phyloP scores from a whole-genome alignment of 53 echinoderm and acorn worm species.

The Temnopleurus reevesii region DNA sequence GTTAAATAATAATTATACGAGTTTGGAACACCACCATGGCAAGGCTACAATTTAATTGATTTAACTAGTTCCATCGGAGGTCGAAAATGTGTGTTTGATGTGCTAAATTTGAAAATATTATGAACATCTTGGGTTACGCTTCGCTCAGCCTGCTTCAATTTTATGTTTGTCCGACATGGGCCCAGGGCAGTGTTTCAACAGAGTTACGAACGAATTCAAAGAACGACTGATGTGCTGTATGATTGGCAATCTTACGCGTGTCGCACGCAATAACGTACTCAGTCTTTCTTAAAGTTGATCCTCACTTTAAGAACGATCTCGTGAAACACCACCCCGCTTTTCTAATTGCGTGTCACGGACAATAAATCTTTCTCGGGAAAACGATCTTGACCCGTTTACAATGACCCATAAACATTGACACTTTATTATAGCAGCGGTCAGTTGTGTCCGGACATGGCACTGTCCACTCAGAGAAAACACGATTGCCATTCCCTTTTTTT shows the following conservation, averaged over 20 bases:
- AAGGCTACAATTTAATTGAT: background rate
- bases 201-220: too few relatives aligned
- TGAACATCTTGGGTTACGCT: background rate
- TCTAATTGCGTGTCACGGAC: conserved; percentile 45
- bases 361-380: conserved; percentile 36
- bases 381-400: conserved; percentile 49
- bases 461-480: too few relatives aligned
- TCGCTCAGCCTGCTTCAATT: background rate
- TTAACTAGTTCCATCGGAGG: background rate
- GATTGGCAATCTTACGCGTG: too few relatives aligned
- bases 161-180: background rate
- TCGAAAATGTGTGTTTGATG: background rate
- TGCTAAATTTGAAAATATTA: background rate
- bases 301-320: background rate
- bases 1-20: background rate
- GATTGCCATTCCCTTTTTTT: too few relatives aligned
- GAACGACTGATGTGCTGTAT: too few relatives aligned
- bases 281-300: too few relatives aligned
- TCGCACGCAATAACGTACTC: too few relatives aligned
- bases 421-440: conserved; percentile 15
- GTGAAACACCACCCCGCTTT: background rate
- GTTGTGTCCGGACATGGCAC: background rate
- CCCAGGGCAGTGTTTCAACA: too few relatives aligned
- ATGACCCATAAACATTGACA: conserved; percentile 60
- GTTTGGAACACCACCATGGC: background rate